Evolutionary conservation across 2,113 vertebrate species (phyloP), one percentile per base, ranked within the genome.

Genomic region (Bagarius yarrelli): DNA sequence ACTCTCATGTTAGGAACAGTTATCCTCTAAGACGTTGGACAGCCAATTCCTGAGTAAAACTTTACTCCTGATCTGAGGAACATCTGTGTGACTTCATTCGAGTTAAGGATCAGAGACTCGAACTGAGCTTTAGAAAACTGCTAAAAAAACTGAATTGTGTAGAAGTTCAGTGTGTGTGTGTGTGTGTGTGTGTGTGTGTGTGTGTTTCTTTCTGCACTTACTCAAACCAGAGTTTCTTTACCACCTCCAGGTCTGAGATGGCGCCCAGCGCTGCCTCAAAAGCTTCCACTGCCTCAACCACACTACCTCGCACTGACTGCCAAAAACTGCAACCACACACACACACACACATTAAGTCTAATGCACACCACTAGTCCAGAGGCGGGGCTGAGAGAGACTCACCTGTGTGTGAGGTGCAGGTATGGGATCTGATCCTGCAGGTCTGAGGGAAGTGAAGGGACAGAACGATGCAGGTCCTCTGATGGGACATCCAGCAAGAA

Each of bases 201-300:
- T 12, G 36, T 76, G 11, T 77, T n/a, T 21, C 4, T n/a, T 23
- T 11, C 32, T 44, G 52, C 40, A 96, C 96, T 96, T 94, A 99
- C 97, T 99, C 96, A 87, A 95, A 91, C 97, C 97, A 99, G 87
- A 99, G 94, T 40, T 90, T 93, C 89, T 96, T 95, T 27, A 98
- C 93, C 75, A 94, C 92, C 25, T 97, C 92, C 86, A 94, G 92
- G 79, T 93, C 91, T 90, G 95, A 91, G 72, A 94, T 85, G 0
- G 94, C 91, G 3, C 96, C 96, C 86, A 98, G 91, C 1, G 96
- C 96, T 57, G 94, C 90, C 92, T 98, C 97, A 52, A 96, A 99
- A 32, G 96, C 95, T 80, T 97, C 95, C 55, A 93, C 85, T n/a
- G 96, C 91, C 73, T 95, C 94, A 47, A 91, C 90, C 81, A 88